Conservation (phyloP, 1,140 invertebrate species). For the Asobara japonica region DNA sequence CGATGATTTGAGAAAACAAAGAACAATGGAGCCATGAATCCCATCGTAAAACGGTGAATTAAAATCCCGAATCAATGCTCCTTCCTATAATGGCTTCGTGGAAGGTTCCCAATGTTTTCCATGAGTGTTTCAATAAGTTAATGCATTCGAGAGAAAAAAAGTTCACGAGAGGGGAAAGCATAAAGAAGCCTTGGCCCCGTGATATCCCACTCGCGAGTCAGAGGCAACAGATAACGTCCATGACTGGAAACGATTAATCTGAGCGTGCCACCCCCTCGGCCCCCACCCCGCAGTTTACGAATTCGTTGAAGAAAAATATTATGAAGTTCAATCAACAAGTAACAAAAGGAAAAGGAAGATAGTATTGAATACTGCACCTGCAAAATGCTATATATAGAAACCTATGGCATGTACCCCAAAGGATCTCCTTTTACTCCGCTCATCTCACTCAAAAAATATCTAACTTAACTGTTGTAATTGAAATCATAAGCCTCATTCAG, state of each 20-base stretch:
- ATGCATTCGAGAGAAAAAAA: background rate
- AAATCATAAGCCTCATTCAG: background rate
- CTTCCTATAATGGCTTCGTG: background rate
- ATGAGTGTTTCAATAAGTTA: background rate
- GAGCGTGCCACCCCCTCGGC: background rate
- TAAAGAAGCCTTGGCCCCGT: background rate
- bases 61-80: background rate
- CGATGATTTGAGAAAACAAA: background rate
- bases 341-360: too few species aligned
- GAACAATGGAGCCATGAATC: background rate
- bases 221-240: background rate
- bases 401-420: too few species aligned
- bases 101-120: background rate
- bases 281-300: background rate
- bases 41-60: background rate
- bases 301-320: background rate
- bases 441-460: too few species aligned
- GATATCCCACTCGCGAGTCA: background rate
- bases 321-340: background rate
- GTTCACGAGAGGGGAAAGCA: too few species aligned
- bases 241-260: conserved; percentile 1
- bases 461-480: too few species aligned
- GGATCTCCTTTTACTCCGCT: too few species aligned
- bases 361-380: too few species aligned
- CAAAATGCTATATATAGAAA: too few species aligned